Evolutionary conservation across 2,888 invertebrate species (phyloP).

Genomic region (Lapara coniferarum): DNA sequence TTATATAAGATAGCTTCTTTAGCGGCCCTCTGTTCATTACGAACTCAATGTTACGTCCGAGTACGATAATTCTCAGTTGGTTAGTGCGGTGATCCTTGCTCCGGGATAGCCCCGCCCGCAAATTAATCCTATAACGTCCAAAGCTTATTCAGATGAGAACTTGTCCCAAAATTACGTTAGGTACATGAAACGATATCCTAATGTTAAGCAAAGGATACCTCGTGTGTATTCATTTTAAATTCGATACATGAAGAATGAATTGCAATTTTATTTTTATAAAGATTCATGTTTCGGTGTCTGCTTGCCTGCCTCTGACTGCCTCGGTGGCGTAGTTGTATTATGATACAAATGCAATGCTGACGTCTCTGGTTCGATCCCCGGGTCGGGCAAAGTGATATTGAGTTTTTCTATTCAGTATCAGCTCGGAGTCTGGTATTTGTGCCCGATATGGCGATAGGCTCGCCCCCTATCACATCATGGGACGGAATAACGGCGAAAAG

Average conservation of each 20-base stretch:
- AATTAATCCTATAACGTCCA: constrained; percentile 23
- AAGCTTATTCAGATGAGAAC: constrained; percentile 19
- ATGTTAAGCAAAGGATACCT: not conserved
- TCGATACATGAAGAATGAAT: not conserved
- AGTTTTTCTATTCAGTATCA: no score
- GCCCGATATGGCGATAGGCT: no score
- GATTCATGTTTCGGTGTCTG: no score
- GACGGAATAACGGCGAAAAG: no score
- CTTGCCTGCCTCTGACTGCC: no score
- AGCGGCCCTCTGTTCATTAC: constrained; percentile 17
- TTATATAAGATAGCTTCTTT: constrained; percentile 5
- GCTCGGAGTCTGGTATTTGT: no score
- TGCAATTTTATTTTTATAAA: no score
- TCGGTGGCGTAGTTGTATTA: no score
- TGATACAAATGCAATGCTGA: not conserved
- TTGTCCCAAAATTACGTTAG: constrained; percentile 5
- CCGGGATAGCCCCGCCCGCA: constrained; percentile 21
- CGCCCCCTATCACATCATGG: no score
- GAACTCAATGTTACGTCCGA: constrained; percentile 11
- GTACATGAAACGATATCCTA: constrained; percentile 1
- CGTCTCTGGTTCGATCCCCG: no score
- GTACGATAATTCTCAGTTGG: constrained; percentile 23
- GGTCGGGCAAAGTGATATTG: no score
- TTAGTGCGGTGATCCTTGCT: constrained; percentile 18
- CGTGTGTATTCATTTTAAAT: not conserved